Percentiles rank a stretch among this genome's conserved stretches.
Conservation (phyloP, 2,888 invertebrate species). For the Callyntrura guangdongensis region DNA sequence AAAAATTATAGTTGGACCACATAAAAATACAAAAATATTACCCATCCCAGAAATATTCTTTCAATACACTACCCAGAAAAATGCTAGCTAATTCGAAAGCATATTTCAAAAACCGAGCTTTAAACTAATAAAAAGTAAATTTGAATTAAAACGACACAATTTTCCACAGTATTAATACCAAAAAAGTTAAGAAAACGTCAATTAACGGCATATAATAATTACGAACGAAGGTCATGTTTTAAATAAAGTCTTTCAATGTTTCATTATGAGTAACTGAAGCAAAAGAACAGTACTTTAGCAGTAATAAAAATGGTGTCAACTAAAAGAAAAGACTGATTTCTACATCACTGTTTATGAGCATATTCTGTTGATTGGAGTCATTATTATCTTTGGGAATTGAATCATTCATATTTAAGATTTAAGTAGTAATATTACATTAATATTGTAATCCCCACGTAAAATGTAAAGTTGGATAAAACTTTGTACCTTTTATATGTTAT, state of each 20-base stretch:
- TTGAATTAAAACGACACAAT: background rate
- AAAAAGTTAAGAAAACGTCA: conserved; percentile 38
- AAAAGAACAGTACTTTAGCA: background rate
- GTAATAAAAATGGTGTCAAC: conserved; percentile 3
- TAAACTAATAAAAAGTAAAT: conserved; percentile 1
- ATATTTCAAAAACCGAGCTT: background rate
- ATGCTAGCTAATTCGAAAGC: background rate
- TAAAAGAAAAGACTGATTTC: background rate
- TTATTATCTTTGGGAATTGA: conserved; percentile 18
- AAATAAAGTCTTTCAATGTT: conserved; percentile 33
- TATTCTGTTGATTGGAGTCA: conserved; percentile 41
- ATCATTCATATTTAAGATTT: background rate
- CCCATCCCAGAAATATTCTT: conserved; percentile 30
- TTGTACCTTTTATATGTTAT: conserved; percentile 61
- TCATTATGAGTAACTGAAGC: conserved; percentile 37
- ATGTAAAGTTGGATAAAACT: conserved; percentile 38
- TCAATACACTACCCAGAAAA: conserved; percentile 39
- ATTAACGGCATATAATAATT: background rate
- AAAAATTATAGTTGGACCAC: conserved; percentile 53
- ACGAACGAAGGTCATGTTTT: conserved; percentile 40
- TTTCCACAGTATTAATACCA: background rate
- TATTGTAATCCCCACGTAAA: conserved; percentile 16
- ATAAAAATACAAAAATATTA: conserved; percentile 77
- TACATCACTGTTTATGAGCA: conserved; percentile 56
- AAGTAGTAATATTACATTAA: conserved; percentile 4